Base-by-base conservation (phyloP, 2,888 invertebrate species). In the Dolichopus griseipennis region DNA sequence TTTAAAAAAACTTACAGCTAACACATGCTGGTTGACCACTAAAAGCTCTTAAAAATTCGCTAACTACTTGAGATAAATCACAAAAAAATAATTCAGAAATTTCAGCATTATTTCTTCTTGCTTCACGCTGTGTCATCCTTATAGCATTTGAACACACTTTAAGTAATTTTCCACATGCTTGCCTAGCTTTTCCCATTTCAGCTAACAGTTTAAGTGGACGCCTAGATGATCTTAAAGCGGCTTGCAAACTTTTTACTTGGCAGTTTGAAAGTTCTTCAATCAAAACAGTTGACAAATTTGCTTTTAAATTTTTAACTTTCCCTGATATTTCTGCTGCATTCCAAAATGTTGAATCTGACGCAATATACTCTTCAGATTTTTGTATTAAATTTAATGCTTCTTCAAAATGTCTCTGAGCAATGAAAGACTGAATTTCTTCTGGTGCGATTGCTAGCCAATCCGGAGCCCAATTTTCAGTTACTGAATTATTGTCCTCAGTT, bases 381-480 rank as follows among this genome's bases (percentile, higher is more conserved):
- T 91, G 90, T 73, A 97, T 87, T 18, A 95, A 83, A 72, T 88
- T 86, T 72, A 94, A 90, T 1, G 96, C 95, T 76, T 93, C 93
- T 79, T 96, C 94, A 77, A 97, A 97, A 81, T 97, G 94, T 74
- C 97, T 87, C 81, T 97, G 95, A 0, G 97, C 97, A 72, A 97
- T 92, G 74, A 91, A 88, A 18, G 97, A 95, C 83, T 98, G 96
- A 68, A 98, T 83, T 80, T 97, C 97, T 79, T 97, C 97, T 1
- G 93, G 90, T 5, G 93, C 89, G 80, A 97, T 95, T 68, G 89
- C 82, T 68, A 97, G 81, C 97, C 97, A 97, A 76, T 94, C 93
- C 0, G 95, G 93, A 0, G 77, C 78, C 71, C 75, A 75, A 68
- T 78, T 79, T 70, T 78, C 78, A 2, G 76, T 71, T 0, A 75